Conservation (phyloP, 2,113 vertebrate genomes). For the Limanda limanda region DNA sequence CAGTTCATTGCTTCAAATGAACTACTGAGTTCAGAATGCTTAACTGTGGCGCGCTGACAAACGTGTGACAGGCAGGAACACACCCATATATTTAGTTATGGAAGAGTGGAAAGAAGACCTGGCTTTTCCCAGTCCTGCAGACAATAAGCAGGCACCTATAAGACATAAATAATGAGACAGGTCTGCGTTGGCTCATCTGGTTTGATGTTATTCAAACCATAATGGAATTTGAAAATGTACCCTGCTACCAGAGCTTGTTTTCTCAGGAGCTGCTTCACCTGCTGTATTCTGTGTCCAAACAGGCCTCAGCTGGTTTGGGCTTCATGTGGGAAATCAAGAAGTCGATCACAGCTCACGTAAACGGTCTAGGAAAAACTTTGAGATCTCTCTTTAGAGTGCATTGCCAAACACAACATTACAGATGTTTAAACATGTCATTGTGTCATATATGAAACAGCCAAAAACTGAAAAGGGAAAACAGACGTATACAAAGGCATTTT, state of each 20-base stretch:
- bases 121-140: slow-evolving; percentile 29
- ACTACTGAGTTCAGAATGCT: no score
- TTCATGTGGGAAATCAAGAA: neutral
- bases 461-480: no score
- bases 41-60: no score
- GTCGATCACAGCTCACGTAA: neutral
- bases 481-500: no score
- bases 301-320: slow-evolving; percentile 12
- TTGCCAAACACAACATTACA: no score
- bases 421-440: no score
- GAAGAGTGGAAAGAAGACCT: slow-evolving; percentile 14
- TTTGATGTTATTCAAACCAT: slow-evolving; percentile 43
- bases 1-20: no score
- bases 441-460: neutral
- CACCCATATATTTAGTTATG: neutral
- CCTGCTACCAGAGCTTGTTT: slow-evolving; percentile 1
- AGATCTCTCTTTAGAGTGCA: neutral
- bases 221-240: slow-evolving; percentile 41
- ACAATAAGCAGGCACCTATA: slow-evolving; percentile 25
- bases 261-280: neutral
- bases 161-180: slow-evolving; percentile 39
- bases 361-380: neutral
- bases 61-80: neutral
- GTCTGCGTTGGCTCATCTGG: slow-evolving; percentile 25
- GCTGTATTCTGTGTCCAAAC: slow-evolving; percentile 25